A percentile compares a stretch with the other conserved stretches of the same genome.
phyloP scores from a whole-genome alignment of 2,888 invertebrate genomes.

The Stratiomys singularior region DNA sequence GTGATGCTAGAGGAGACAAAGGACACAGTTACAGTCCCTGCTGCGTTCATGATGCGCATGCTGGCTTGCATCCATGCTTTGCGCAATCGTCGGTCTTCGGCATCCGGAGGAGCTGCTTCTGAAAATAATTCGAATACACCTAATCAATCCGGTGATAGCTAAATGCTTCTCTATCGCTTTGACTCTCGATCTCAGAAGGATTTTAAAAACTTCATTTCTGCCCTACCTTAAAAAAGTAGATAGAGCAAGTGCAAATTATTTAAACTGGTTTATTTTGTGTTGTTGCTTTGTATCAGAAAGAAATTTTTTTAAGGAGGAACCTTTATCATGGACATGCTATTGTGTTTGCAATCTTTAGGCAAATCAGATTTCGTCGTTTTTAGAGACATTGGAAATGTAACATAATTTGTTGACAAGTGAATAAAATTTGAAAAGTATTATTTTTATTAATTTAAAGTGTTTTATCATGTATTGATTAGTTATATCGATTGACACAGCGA shows the following conservation, averaged over 20 bases:
- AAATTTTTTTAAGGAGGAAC: no score
- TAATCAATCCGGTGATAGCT: constrained; percentile 13
- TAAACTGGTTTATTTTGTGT: no score
- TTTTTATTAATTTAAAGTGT: no score
- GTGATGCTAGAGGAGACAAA: constrained; percentile 87
- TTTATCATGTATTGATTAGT: no score
- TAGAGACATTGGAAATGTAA: no score
- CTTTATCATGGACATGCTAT: no score
- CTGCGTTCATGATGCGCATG: constrained; percentile 85
- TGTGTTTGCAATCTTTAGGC: no score
- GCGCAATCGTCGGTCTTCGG: constrained; percentile 68
- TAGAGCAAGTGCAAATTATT: neutral
- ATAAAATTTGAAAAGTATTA: no score
- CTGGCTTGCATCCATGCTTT: constrained; percentile 72
- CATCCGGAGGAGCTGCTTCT: neutral
- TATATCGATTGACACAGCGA: no score
- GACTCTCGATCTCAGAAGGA: constrained; percentile 5
- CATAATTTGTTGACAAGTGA: no score
- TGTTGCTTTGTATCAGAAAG: neutral
- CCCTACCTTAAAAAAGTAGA: neutral
- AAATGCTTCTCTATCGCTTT: neutral
- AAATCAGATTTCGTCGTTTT: no score
- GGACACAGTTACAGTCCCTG: constrained; percentile 88
- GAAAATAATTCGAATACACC: neutral
- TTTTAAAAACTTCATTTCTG: neutral